Evolutionary conservation across 2,113 vertebrate genomes (phyloP).

Genomic region (Bagarius yarrelli): DNA sequence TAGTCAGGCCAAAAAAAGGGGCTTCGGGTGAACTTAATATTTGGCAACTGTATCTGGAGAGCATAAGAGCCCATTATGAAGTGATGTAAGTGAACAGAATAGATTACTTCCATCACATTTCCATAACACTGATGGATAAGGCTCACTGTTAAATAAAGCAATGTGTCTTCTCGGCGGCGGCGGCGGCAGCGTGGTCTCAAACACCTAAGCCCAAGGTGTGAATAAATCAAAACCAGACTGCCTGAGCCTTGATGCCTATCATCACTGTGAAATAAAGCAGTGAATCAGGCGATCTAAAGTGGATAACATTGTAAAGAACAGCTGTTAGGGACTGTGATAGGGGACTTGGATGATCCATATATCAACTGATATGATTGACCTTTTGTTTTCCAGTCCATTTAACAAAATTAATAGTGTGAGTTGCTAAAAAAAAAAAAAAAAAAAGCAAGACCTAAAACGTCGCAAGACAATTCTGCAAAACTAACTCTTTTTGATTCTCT

Average conservation of each 20-base stretch:
- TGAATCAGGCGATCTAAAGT: slow-evolving; percentile 25
- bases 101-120: slow-evolving; percentile 9
- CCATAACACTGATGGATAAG: slow-evolving; percentile 27
- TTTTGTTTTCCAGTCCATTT: slow-evolving; percentile 26
- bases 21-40: slow-evolving; percentile 10
- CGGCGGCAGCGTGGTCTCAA: no score
- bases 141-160: slow-evolving; percentile 3
- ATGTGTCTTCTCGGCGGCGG: neutral
- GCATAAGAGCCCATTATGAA: slow-evolving; percentile 24
- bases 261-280: slow-evolving; percentile 33
- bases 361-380: slow-evolving; percentile 27
- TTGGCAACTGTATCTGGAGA: slow-evolving; percentile 25
- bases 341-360: slow-evolving; percentile 13
- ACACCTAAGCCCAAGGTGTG: slow-evolving; percentile 29
- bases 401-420: slow-evolving; percentile 8
- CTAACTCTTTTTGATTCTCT: neutral
- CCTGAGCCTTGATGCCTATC: slow-evolving; percentile 30
- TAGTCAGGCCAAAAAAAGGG: slow-evolving; percentile 18
- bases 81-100: slow-evolving; percentile 4
- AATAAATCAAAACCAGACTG: slow-evolving; percentile 34
- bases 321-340: neutral
- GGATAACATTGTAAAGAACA: slow-evolving; percentile 24
- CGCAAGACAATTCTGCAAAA: no score
- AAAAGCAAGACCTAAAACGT: neutral
- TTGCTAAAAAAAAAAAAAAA: neutral